Evolutionary conservation across 1,140 invertebrate genomes (phyloP).

Genomic region (Drosophila asahinai): DNA sequence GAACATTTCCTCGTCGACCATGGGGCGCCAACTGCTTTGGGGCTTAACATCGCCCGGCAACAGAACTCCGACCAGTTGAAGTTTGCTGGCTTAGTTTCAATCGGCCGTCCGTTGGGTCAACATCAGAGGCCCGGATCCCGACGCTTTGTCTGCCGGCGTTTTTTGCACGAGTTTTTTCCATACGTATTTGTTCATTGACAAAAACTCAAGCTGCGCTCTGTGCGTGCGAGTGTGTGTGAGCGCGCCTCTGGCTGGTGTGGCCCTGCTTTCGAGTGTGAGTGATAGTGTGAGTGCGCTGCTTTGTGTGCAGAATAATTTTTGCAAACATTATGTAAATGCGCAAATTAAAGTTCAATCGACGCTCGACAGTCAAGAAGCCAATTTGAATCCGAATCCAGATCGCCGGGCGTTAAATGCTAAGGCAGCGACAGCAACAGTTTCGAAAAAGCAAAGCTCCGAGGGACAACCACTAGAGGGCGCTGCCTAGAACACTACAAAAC

Average conservation of each 20-base stretch:
- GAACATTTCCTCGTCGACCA: slow-evolving; percentile 11
- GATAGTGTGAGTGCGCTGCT: slow-evolving; percentile 36
- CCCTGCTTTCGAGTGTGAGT: slow-evolving; percentile 29
- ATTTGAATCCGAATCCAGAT: slow-evolving; percentile 44
- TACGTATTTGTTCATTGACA: slow-evolving; percentile 84
- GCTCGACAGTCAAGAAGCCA: slow-evolving; percentile 23
- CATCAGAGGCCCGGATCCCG: slow-evolving; percentile 34
- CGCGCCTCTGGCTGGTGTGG: slow-evolving; percentile 26
- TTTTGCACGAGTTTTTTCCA: slow-evolving; percentile 84
- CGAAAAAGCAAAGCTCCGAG: slow-evolving; percentile 12
- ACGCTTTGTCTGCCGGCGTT: slow-evolving; percentile 46
- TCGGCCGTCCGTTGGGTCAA: slow-evolving; percentile 44
- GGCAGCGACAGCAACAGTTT: slow-evolving; percentile 46
- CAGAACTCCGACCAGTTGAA: slow-evolving; percentile 22
- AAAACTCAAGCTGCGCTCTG: slow-evolving; percentile 76
- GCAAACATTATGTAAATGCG: slow-evolving; percentile 72
- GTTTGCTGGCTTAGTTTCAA: slow-evolving; percentile 67
- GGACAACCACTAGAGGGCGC: slow-evolving; percentile 26
- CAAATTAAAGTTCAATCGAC: slow-evolving; percentile 70
- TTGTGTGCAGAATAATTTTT: slow-evolving; percentile 75
- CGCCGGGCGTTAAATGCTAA: slow-evolving; percentile 35
- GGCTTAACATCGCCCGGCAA: slow-evolving; percentile 28
- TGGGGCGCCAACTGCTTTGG: not conserved
- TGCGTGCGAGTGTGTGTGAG: slow-evolving; percentile 52
- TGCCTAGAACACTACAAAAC: slow-evolving; percentile 7